Conservation (phyloP, 2,797 vertebrate species). For the Paguma larvata region DNA sequence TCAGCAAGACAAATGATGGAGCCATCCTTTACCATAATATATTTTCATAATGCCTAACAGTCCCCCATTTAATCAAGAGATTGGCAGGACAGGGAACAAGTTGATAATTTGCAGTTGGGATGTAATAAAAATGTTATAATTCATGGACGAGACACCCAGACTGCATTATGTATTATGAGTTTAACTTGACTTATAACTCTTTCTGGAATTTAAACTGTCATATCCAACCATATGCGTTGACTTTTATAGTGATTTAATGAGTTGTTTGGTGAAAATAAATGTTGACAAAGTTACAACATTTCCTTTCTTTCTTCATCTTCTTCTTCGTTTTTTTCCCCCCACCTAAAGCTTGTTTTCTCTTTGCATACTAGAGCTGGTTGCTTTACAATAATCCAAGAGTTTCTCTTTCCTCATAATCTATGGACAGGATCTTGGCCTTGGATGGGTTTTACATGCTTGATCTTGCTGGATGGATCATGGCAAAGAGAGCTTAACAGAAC, state of each 20-base stretch:
- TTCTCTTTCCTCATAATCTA: not conserved
- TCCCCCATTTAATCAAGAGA: constrained; percentile 83
- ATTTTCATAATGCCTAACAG: constrained; percentile 74
- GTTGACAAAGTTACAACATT: constrained; percentile 80
- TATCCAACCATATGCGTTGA: constrained; percentile 73
- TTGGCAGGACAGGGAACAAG: constrained; percentile 78
- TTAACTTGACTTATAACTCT: constrained; percentile 77
- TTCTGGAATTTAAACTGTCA: constrained; percentile 80
- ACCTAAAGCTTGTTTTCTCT: not conserved
- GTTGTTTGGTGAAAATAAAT: constrained; percentile 85
- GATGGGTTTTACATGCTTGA: not conserved
- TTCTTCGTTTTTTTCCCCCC: too few species aligned
- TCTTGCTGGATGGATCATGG: not conserved
- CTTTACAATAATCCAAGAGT: not conserved
- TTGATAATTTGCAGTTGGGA: constrained; percentile 82
- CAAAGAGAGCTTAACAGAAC: not conserved
- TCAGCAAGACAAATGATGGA: constrained; percentile 82
- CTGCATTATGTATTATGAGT: constrained; percentile 71
- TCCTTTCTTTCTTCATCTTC: constrained; percentile 5
- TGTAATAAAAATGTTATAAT: constrained; percentile 82
- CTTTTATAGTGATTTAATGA: constrained; percentile 85
- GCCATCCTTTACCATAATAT: constrained; percentile 81
- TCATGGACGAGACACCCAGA: constrained; percentile 65
- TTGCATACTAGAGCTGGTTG: constrained; percentile 44
- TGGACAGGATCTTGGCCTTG: not conserved